Percentiles rank a stretch among this genome's conserved stretches.
These are phyloP conservation scores for Brachynemurus nebulosus DNA, from an alignment of 2,888 invertebrate species.

Conservation along the genomic window DNA sequence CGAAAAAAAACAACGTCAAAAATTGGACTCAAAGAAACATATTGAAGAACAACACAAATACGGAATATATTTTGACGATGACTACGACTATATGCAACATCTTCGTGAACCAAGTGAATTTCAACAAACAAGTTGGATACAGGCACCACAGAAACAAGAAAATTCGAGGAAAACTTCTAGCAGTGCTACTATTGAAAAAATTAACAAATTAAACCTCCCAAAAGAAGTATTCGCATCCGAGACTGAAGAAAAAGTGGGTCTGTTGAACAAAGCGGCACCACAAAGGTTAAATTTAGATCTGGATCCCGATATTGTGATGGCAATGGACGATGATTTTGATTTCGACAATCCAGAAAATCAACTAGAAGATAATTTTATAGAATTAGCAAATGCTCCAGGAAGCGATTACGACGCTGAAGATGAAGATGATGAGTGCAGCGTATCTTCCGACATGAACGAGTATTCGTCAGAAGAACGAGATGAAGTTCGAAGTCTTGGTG, in stretches of 20 bases:
- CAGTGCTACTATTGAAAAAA: conserved; percentile 24
- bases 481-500: conserved; percentile 32
- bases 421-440: conserved; percentile 31
- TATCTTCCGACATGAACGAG: conserved; percentile 19
- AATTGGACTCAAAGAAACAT: conserved; percentile 38
- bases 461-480: conserved; percentile 28
- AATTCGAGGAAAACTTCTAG: conserved; percentile 20
- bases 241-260: conserved; percentile 71
- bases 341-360: conserved; percentile 68
- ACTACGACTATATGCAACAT: conserved; percentile 91
- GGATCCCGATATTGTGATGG: conserved; percentile 87
- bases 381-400: conserved; percentile 54
- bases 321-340: conserved; percentile 86
- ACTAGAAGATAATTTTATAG: conserved; percentile 86
- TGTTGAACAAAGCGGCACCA: conserved; percentile 70
- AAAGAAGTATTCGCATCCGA: conserved; percentile 81
- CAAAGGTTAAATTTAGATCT: conserved; percentile 46
- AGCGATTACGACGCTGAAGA: conserved; percentile 33
- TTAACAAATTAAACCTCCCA: conserved; percentile 45
- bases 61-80: conserved; percentile 89
- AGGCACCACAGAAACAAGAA: conserved; percentile 26
- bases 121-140: conserved; percentile 37
- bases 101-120: conserved; percentile 48
- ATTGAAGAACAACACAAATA: conserved; percentile 65
- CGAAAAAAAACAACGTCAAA: conserved; percentile 20